Evolutionary conservation across 2,797 vertebrate genomes (phyloP), one percentile per base, ranked within the genome.

Genomic region (Helostoma temminkii): DNA sequence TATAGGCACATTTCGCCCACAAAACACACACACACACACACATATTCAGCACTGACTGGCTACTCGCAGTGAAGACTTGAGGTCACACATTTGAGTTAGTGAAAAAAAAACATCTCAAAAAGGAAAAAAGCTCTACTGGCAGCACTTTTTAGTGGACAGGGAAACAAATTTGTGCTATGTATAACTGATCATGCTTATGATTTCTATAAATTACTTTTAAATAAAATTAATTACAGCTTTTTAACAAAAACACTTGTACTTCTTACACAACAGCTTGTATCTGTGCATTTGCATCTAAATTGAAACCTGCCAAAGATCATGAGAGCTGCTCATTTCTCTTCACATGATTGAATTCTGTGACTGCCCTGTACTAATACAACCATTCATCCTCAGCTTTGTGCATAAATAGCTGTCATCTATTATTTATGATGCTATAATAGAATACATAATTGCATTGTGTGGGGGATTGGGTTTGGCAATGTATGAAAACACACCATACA

Each of bases 201-300:
- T 87, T 71, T 89, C 83, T 90, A 94, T 94, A 94, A 94, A 92
- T 94, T 93, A 94, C 85, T 90, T 55, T 91, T 94, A 93, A 94
- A 94, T 89, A 92, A 82, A 81, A 91, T 90, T 88, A 93, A 90
- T 92, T 91, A 93, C 92, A 94, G 84, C 88, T 88, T 91, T 89
- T 91, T 89, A 87, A 80, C 85, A n/a, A 87, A 89, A 53, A 83
- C 85, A 92, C 91, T 81, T 89, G 92, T 88, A 92, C 53, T 54
- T 81, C 72, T 80, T 12, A 3, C 3, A 50, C 73, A 58, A 71
- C 79, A 76, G 75, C 80, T 78, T 57, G 26, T 36, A 58, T 74
- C 56, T 71, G 46, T 77, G 76, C 74, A 36, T 78, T 70, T 58
- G 46, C 49, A 48, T 70, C 58, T 42, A 25, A 41, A 66, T 6